Percentiles rank a stretch among this genome's conserved stretches.
These are phyloP conservation scores for Oligia latruncula DNA, from an alignment of 2,888 invertebrate species.

Conservation along the genomic window DNA sequence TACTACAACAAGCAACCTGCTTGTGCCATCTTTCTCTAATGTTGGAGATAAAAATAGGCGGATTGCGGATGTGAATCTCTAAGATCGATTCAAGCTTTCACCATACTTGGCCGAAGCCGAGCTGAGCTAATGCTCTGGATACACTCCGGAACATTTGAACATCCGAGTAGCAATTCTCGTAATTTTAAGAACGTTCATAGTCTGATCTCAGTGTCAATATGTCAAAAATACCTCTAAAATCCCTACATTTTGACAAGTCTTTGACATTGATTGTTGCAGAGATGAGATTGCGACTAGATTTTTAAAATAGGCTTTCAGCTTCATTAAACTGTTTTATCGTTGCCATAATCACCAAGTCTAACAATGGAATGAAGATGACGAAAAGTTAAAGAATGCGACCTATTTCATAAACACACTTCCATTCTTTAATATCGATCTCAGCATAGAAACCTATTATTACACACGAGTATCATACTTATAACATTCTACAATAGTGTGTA, in stretches of 20 bases:
- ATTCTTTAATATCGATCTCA: constrained; percentile 31
- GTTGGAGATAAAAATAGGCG: background rate
- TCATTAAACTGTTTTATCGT: background rate
- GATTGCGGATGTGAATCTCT: background rate
- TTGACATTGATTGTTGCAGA: background rate
- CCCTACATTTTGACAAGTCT: background rate
- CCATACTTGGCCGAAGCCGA: background rate
- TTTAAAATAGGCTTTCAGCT: background rate
- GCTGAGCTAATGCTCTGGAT: too few relatives aligned
- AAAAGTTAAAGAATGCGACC: background rate
- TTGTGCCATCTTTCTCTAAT: background rate
- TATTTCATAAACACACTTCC: background rate
- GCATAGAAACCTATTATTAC: constrained; percentile 25
- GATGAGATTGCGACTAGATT: background rate
- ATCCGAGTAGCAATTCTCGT: background rate
- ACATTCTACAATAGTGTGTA: constrained; percentile 40
- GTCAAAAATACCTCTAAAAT: background rate
- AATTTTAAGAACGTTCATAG: background rate
- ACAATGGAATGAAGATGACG: background rate
- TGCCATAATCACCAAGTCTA: too few relatives aligned
- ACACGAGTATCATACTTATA: constrained; percentile 18
- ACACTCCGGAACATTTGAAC: background rate
- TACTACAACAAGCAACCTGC: too few relatives aligned
- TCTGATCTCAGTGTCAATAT: background rate
- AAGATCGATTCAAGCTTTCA: background rate